Conservation (phyloP, 2,113 vertebrate species). For the Dipodomys spectabilis region DNA sequence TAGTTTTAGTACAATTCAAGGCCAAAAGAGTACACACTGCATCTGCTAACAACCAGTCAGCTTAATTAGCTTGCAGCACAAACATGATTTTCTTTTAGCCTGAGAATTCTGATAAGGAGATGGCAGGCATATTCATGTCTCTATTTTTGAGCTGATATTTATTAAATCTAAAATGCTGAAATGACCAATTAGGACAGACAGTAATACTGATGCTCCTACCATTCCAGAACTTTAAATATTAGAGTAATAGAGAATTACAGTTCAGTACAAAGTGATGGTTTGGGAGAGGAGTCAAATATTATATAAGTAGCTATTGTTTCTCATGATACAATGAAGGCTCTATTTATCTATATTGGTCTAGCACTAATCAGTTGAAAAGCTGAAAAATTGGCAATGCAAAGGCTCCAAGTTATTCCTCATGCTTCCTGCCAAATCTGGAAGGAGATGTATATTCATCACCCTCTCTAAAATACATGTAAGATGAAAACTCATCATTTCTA, state of each 20-base stretch:
- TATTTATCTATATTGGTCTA: neutral
- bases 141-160: neutral
- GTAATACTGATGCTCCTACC: neutral
- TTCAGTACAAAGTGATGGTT: neutral
- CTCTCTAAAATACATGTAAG: neutral
- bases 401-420: neutral
- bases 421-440: neutral
- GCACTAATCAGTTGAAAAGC: neutral
- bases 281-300: neutral
- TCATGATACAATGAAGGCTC: neutral
- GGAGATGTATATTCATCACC: neutral
- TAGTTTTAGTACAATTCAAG: neutral
- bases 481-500: neutral
- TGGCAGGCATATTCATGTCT: neutral
- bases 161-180: slow-evolving; percentile 20
- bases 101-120: neutral
- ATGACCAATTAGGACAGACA: neutral
- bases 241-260: neutral
- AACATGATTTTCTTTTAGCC: neutral
- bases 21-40: neutral
- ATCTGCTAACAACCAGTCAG: neutral
- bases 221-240: neutral
- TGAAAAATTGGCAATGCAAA: neutral
- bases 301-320: neutral
- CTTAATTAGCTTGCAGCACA: neutral